phyloP scores from a whole-genome alignment of 2,113 vertebrate species.

The Ahaetulla prasina region DNA sequence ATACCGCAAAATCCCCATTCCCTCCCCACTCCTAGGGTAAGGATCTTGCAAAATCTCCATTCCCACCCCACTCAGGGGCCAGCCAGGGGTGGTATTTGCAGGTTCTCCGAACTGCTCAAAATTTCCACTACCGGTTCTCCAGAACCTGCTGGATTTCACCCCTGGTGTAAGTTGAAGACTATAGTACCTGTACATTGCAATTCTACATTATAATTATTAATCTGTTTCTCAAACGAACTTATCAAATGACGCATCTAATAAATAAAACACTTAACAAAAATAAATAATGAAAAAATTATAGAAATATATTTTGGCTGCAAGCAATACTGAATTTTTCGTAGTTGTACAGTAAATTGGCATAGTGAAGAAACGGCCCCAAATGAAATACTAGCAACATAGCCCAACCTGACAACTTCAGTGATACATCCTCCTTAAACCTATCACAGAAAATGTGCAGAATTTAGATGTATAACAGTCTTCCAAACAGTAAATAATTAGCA shows the following conservation, averaged over 20 bases:
- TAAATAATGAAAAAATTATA: not conserved
- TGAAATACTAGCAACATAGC: not conserved
- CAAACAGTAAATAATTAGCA: constrained; percentile 3
- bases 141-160: too few relatives aligned
- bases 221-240: not conserved
- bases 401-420: not conserved
- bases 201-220: not conserved
- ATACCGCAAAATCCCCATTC: too few relatives aligned
- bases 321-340: not conserved
- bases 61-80: too few relatives aligned
- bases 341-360: not conserved
- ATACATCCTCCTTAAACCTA: not conserved
- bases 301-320: not conserved
- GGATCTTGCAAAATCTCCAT: too few relatives aligned
- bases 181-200: not conserved
- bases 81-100: too few relatives aligned
- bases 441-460: not conserved
- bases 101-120: too few relatives aligned
- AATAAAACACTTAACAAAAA: not conserved
- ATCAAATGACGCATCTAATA: not conserved
- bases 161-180: not conserved
- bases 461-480: not conserved
- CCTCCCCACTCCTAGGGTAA: too few relatives aligned
- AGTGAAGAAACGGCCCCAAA: not conserved
- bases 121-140: too few relatives aligned